Evolutionary conservation across 2,113 vertebrate genomes (phyloP).

Genomic region (Rhinolophus ferrumequinum): DNA sequence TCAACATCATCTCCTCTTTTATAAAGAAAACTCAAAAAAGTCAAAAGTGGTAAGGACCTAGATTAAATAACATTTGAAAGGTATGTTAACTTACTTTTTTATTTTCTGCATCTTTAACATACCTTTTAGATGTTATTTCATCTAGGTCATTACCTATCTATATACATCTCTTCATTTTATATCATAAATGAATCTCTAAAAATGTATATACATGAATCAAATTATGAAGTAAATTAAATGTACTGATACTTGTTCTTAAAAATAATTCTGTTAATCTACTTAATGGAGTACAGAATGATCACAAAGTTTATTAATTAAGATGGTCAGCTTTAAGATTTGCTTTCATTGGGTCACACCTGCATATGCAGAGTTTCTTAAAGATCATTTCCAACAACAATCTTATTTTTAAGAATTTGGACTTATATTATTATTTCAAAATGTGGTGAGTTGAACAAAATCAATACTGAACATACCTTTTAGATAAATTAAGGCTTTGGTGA

Average conservation of each 20-base stretch:
- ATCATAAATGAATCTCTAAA: slow-evolving; percentile 35
- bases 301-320: slow-evolving; percentile 43
- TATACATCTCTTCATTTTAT: slow-evolving; percentile 28
- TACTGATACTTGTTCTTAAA: slow-evolving; percentile 16
- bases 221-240: slow-evolving; percentile 44
- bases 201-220: neutral
- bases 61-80: slow-evolving; percentile 58
- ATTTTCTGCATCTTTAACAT: neutral
- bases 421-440: slow-evolving; percentile 74
- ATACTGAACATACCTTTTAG: slow-evolving; percentile 87
- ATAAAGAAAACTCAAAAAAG: slow-evolving; percentile 3
- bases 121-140: neutral
- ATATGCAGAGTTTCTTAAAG: slow-evolving; percentile 11
- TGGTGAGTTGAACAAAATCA: slow-evolving; percentile 76
- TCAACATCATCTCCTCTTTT: neutral
- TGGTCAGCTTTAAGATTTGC: slow-evolving; percentile 12
- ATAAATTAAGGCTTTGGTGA: slow-evolving; percentile 84
- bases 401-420: slow-evolving; percentile 64
- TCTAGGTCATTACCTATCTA: neutral
- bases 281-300: slow-evolving; percentile 13
- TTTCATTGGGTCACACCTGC: neutral
- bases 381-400: slow-evolving; percentile 68
- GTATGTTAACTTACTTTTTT: neutral
- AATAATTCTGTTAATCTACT: slow-evolving; percentile 12
- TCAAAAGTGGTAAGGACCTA: neutral